Evolutionary conservation across 2,113 vertebrate species (phyloP), one percentile per base, ranked within the genome.

Genomic region (Hippocampus zosterae): DNA sequence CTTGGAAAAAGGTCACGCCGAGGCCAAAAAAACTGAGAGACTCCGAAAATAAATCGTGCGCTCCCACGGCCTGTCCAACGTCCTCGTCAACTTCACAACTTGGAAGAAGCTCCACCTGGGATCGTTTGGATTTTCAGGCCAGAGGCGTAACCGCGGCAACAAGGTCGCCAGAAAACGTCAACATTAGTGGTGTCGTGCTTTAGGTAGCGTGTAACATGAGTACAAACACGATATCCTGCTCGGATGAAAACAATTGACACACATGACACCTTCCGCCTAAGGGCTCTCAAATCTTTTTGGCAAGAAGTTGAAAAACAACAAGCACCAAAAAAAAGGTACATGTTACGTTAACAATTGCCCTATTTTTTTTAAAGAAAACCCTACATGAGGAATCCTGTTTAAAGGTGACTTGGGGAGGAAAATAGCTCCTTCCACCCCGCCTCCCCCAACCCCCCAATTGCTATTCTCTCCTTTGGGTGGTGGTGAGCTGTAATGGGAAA

Each of bases 401-500:
- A 37, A 37, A 37, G 33, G 33, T 37, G 5, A 37, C 33, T 37
- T 37, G 33, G 33, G 33, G 33, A 37, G 5, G 33, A 37, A 37
- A 37, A 37, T 37, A 37, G 33, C 33, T 37, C 5, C 33, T 37
- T 6, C 33, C 29, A 0, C 3, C 29, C 29, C 29, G 4, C 29
- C 33, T 5, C 5, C 33, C 33, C 33, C 29, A 3, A 33, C 3
- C 29, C 29, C 5, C 5, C 33, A 37, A 37, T 37, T 37, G 33
- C 33, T 37, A 37, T 37, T 37, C 33, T 37, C 33, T 37, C 33
- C 33, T 37, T 37, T 37, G 42, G 42, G 10, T 15, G 42, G 4
- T 48, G 13, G 46, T 18, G 15, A 16, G 29, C 9, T 12, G 8
- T 62, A 40, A 82, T 84, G 85, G 75, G 83, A 89, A 85, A 53